Base-by-base conservation (phyloP, 2,888 invertebrate species). In the Gnatocerus cornutus region DNA sequence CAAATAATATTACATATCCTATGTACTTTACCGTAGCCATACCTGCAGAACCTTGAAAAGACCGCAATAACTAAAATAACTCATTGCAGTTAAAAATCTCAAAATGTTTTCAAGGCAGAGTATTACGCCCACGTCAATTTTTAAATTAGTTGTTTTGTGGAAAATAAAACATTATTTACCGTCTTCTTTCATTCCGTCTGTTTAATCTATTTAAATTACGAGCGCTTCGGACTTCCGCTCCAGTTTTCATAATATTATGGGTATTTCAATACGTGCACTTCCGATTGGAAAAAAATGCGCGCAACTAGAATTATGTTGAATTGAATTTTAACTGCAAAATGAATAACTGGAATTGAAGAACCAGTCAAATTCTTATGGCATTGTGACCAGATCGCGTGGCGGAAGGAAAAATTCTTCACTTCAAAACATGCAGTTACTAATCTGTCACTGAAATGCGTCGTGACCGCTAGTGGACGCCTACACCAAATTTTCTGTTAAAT, bases 141-240 rank as follows among this genome's bases (percentile, higher is more conserved):
- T 33, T 33, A 33, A 33, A 33, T 33, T 33, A 33, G 33, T 33
- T n/a, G 33, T 2, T 9, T 33, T 33, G 33, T 33, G 33, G 33
- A 33, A 33, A 33, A 33, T 33, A 33, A 33, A 9, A 33, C 33
- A 33, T 7, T 21, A 21, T 4, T 2, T 33, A n/a, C 33, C 7
- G 33, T 33, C 9, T 33, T 33, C n/a, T 33, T 33, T 33, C 33
- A 33, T 33, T 33, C 33, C 33, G 33, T 33, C 33, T 2, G 33
- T 33, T 33, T 33, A 33, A 33, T 33, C 33, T 33, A 33, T 33
- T 33, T 33, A n/a, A 33, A 33, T 33, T 33, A 33, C n/a, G 33
- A 33, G 9, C 2, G 33, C 33, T 33, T 33, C 9, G n/a, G n/a
- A 33, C 33, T 33, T 33, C 33, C 33, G 33, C 33, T 33, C 33